Evolutionary conservation across 1,140 invertebrate species (phyloP), one percentile per base, ranked within the genome.

Genomic region (Gryllus bimaculatus): DNA sequence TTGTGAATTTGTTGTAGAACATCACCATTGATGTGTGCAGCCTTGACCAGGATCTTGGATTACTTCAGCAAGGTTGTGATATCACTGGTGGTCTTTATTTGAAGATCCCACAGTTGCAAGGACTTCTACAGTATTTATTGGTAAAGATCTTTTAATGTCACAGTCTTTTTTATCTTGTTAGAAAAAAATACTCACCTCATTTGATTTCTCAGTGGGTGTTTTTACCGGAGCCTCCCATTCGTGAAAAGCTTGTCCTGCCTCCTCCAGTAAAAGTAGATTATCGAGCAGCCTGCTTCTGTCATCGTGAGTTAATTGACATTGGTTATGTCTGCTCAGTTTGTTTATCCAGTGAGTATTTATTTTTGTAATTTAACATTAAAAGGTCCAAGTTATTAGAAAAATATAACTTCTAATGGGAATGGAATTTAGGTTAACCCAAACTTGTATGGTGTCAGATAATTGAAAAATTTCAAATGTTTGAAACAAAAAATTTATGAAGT

Each of bases 311-410:
- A 48, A 93, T 99, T 76, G 96, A 98, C 83, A 94, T 98, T 83
- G 98, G 96, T 78, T 98, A 95, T 86, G 97, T 99, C 18, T 99
- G 97, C 86, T 99, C 98, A 8, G 94, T 99, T 80, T 99, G 98
- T 87, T 88, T 99, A 47, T 98, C 96, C 83, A 95, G 95, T 96
- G 88, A 90, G 91, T 87, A 48, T 80, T 7, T 39, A 39, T 39
- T 39, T 39, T 39, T 39, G 26, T 39, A 39, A 73, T 18, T 3
- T 73, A 73, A 18, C 54, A 79, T 48, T 39, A 78, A 39, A 74
- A 75, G 8, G 39, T 47, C 18, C 78, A 73, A 78, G 39, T 78
- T 47, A 78, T 73, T 48, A 8, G 74, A 12, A 76, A 79, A 79
- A 21, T 78, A 8, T 18, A 47, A 54, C 8, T 18, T 39, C 26